Conservation (phyloP, 2,797 vertebrate species). For the Argentina silus region DNA sequence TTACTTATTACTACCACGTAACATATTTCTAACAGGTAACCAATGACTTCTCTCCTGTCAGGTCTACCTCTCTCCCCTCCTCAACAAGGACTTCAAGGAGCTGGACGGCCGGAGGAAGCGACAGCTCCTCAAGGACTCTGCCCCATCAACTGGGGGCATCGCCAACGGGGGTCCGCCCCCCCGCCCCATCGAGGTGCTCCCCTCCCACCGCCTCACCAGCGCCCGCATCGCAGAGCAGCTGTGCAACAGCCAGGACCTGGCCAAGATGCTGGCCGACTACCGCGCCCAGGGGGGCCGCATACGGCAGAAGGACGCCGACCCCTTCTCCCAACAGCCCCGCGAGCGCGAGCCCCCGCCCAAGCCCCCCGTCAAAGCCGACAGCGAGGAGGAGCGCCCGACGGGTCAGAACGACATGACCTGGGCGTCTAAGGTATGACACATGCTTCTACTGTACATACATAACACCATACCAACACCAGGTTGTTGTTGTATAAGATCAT, state of each 20-base stretch:
- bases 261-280: conserved; percentile 93
- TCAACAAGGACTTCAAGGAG: conserved; percentile 93
- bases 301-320: conserved; percentile 79
- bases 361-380: conserved; percentile 77
- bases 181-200: conserved; percentile 81
- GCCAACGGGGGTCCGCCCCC: conserved; percentile 76
- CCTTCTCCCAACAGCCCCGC: conserved; percentile 71
- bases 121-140: conserved; percentile 88
- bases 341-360: conserved; percentile 77
- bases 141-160: conserved; percentile 64
- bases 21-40: no score
- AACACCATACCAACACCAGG: background rate
- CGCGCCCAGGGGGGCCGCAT: conserved; percentile 93
- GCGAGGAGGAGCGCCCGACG: conserved; percentile 86
- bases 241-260: conserved; percentile 82
- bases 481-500: background rate
- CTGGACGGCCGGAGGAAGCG: conserved; percentile 90
- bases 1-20: no score
- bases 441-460: no score
- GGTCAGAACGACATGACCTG: conserved; percentile 80
- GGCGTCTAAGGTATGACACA: conserved; percentile 86
- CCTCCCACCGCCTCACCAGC: conserved; percentile 87
- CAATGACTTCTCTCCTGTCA: conserved; percentile 42
- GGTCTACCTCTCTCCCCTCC: conserved; percentile 92
- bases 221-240: conserved; percentile 89